Conservation (phyloP, 2,888 invertebrate species). For the Bruchidius siliquastri region DNA sequence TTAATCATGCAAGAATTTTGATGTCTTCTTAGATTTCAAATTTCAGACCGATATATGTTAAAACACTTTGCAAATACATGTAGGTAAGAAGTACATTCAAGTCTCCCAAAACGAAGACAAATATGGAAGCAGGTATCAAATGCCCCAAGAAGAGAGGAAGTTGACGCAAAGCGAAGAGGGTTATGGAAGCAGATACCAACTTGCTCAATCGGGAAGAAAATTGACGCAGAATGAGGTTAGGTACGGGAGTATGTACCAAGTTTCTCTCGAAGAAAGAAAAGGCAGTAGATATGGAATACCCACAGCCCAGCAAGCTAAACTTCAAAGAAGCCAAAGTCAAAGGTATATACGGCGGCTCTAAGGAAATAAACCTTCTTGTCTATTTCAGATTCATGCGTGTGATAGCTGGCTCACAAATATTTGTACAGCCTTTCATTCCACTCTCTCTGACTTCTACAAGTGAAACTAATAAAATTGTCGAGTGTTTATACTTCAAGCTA, state of each 20-base stretch:
- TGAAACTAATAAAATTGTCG: too few relatives aligned
- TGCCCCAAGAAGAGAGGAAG: conserved; percentile 41
- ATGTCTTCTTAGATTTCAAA: too few relatives aligned
- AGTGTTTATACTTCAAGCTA: too few relatives aligned
- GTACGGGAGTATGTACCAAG: conserved; percentile 25
- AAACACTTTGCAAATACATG: neutral
- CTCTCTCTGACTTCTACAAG: too few relatives aligned
- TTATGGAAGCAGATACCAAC: neutral
- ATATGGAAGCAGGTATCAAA: conserved; percentile 49
- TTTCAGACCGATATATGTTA: too few relatives aligned
- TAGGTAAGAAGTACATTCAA: conserved; percentile 9
- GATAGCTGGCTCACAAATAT: too few relatives aligned
- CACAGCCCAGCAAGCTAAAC: conserved; percentile 12
- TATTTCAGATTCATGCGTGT: too few relatives aligned
- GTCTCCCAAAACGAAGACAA: conserved; percentile 40
- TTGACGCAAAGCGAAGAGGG: neutral
- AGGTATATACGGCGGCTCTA: too few relatives aligned
- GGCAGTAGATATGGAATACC: neutral
- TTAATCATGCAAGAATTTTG: too few relatives aligned
- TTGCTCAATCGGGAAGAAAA: conserved; percentile 28
- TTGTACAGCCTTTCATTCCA: too few relatives aligned
- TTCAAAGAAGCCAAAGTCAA: conserved; percentile 16
- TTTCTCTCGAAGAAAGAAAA: neutral
- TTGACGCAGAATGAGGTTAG: neutral
- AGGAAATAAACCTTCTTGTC: too few relatives aligned